These are phyloP conservation scores for Ctenopoma multispine DNA, from an alignment of 2,797 vertebrate genomes.

Conservation along the genomic window DNA sequence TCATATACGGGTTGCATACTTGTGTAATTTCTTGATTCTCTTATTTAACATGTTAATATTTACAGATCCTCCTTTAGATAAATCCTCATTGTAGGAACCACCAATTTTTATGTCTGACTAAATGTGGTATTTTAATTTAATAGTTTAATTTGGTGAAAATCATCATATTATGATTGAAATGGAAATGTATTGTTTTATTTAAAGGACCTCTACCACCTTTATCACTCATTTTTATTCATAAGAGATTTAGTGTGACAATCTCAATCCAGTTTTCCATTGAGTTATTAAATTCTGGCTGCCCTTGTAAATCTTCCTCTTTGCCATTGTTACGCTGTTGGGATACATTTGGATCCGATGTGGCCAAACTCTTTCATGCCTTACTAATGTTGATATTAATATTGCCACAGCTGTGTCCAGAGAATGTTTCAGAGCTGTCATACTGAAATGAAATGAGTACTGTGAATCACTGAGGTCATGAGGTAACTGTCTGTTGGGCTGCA, in stretches of 20 bases:
- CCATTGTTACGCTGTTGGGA: constrained; percentile 18
- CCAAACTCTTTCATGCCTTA: constrained; percentile 36
- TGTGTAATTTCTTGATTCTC: constrained; percentile 8
- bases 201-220: not conserved
- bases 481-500: constrained; percentile 27
- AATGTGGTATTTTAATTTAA: constrained; percentile 10
- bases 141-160: constrained; percentile 15
- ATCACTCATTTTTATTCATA: constrained; percentile 12
- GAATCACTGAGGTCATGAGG: constrained; percentile 2
- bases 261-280: constrained; percentile 9
- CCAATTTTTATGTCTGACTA: constrained; percentile 8
- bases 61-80: constrained; percentile 3
- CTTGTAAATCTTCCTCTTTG: constrained; percentile 7
- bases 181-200: constrained; percentile 23
- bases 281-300: constrained; percentile 10
- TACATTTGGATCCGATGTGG: constrained; percentile 22
- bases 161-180: constrained; percentile 11
- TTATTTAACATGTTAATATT: constrained; percentile 7
- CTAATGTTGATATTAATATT: constrained; percentile 63
- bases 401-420: constrained; percentile 64
- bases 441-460: constrained; percentile 4
- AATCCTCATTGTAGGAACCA: constrained; percentile 4
- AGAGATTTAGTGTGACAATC: not conserved
- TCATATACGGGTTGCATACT: constrained; percentile 14
- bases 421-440: constrained; percentile 6